A percentile compares a stretch with the other conserved stretches of the same genome.
phyloP scores from a whole-genome alignment of 2,797 vertebrate species.

The Microcaecilia unicolor region DNA sequence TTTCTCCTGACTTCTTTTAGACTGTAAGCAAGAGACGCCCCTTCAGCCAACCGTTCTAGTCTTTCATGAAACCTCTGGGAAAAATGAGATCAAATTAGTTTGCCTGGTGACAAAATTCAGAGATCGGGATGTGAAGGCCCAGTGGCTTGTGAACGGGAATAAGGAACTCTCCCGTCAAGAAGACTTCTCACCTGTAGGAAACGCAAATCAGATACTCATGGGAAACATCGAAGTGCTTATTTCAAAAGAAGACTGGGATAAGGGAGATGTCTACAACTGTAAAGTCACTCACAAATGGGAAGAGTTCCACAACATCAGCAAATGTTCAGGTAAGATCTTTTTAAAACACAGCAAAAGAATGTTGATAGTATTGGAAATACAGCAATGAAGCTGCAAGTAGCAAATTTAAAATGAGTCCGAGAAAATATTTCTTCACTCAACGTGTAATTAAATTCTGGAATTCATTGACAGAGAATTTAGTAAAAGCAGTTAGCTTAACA shows the following conservation, averaged over 20 bases:
- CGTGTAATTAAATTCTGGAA: too few species aligned
- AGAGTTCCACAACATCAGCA: neutral
- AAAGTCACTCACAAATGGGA: neutral
- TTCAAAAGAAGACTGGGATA: neutral
- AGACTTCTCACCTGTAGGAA: neutral
- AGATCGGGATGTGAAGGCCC: accelerated
- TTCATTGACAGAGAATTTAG: too few species aligned
- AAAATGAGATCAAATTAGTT: neutral
- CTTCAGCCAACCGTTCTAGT: neutral
- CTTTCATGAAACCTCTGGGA: neutral
- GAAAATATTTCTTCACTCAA: too few species aligned
- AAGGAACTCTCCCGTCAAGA: too few species aligned
- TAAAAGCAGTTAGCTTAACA: too few species aligned
- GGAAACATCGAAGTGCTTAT: neutral
- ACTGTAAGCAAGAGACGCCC: neutral
- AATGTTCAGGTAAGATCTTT: slow-evolving; percentile 1
- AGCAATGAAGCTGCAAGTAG: too few species aligned
- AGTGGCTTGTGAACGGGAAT: neutral
- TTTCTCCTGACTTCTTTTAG: too few species aligned
- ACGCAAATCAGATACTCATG: neutral
- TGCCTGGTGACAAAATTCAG: neutral
- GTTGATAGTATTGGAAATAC: too few species aligned
- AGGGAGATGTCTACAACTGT: neutral
- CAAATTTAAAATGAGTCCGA: too few species aligned
- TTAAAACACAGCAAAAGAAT: too few species aligned